phyloP scores from a whole-genome alignment of 2,888 invertebrate genomes.

The Ganaspis brasiliensis region DNA sequence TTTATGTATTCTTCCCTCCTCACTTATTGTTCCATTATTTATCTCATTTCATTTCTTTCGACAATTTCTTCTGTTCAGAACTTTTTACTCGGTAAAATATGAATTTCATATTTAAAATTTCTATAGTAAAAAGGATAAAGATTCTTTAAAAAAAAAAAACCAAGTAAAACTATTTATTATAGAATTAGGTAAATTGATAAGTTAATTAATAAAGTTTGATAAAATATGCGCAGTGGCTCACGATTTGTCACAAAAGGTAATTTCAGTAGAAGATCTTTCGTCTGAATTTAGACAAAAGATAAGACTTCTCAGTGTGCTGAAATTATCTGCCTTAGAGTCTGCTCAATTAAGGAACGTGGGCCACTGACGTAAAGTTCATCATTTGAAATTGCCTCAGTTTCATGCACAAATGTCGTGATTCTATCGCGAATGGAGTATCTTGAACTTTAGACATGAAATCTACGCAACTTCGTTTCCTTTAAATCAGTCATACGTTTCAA shows the following conservation, averaged over 20 bases:
- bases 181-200: conserved; percentile 1
- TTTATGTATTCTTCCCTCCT: neutral
- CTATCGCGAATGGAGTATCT: conserved; percentile 29
- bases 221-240: neutral
- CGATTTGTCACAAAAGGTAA: neutral
- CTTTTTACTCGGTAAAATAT: too few species aligned
- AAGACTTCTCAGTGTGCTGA: conserved; percentile 9
- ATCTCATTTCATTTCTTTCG: neutral
- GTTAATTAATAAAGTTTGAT: conserved; percentile 15
- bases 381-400: conserved; percentile 51
- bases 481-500: conserved; percentile 14
- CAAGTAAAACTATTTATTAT: neutral
- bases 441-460: conserved; percentile 34
- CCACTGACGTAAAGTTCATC: conserved; percentile 35
- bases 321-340: conserved; percentile 43
- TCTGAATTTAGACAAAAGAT: conserved; percentile 8
- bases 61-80: neutral
- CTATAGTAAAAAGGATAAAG: neutral
- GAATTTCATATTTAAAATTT: too few species aligned
- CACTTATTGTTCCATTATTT: neutral
- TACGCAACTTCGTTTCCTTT: conserved; percentile 24
- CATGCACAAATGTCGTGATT: conserved; percentile 25
- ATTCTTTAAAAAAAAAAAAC: neutral
- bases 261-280: neutral
- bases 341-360: conserved; percentile 58